These are phyloP conservation scores for Diadumene lineata DNA, from an alignment of 92 coral and sea anemone genomes.

Conservation along the genomic window DNA sequence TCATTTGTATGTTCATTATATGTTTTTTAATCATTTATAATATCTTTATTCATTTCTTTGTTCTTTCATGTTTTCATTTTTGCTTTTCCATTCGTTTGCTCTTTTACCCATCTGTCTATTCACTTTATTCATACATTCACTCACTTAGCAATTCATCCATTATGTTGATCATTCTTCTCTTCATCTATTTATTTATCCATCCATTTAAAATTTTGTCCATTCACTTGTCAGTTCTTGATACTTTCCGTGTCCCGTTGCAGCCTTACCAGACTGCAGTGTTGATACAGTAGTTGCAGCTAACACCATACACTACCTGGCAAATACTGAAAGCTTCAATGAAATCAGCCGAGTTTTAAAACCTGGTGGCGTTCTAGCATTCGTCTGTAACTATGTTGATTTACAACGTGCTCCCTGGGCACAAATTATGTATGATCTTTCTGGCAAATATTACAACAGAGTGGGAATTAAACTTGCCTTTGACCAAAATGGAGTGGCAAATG, in stretches of 20 bases:
- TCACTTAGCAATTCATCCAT: not conserved
- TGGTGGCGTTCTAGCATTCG: slow-evolving; percentile 24
- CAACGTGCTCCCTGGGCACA: slow-evolving; percentile 20
- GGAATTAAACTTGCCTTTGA: slow-evolving; percentile 3
- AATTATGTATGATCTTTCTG: slow-evolving; percentile 8
- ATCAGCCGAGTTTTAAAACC: slow-evolving; percentile 14
- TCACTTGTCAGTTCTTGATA: no score
- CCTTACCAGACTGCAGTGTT: slow-evolving; percentile 18
- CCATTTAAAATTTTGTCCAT: no score
- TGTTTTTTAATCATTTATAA: no score
- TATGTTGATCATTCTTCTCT: not conserved
- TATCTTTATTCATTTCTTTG: no score
- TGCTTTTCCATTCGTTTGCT: no score
- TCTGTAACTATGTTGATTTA: slow-evolving; percentile 21
- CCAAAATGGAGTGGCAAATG: not conserved
- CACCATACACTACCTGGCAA: slow-evolving; percentile 17
- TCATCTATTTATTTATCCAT: no score
- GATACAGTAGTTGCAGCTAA: slow-evolving; percentile 25
- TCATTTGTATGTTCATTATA: no score
- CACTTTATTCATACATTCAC: no score
- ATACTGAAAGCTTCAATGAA: slow-evolving; percentile 18
- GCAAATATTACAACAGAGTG: slow-evolving; percentile 5
- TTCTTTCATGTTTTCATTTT: no score
- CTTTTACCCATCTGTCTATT: no score
- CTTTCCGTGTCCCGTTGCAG: slow-evolving; percentile 4